Base-by-base conservation (phyloP, 1,140 invertebrate genomes). In the Drosophila repletoides region DNA sequence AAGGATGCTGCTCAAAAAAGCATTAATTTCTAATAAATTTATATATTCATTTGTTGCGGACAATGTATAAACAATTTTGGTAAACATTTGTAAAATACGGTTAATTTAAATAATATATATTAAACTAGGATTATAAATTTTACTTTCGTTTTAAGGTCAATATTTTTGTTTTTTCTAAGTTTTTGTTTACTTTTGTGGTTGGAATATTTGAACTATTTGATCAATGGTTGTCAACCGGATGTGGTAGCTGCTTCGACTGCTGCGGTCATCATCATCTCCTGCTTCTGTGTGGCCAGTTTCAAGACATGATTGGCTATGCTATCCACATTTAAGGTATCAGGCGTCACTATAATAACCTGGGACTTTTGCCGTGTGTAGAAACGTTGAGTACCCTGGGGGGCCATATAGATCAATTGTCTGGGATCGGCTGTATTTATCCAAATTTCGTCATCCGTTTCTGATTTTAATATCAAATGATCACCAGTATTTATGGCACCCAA, bases 391-490 rank as follows among this genome's bases (percentile, higher is more conserved):
- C 40, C 6, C 17, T 70, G 71, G 0, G 75, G 59, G 10, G 86
- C 72, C 28, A 89, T 26, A 43, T 75, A 76, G 3, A 66, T 84
- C 2, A 89, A 15, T 31, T 74, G 63, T 0, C 58, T 49, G 1
- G 86, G 88, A 84, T 89, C 81, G 0, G 58, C 14, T 5, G 60
- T 46, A 40, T 67, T 75, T n/a, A 90, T 74, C 88, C 84, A 88
- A 14, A 75, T 70, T 34, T 90, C 88, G 10, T 76, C 74, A 3
- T 74, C 60, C 5, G 33, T 45, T 4, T 29, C 21, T 0, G 68
- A 53, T 41, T 60, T 75, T 0, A 90, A 26, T 6, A 90, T 75
- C n/a, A 89, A 34, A 43, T 89, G 79, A 36, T 90, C 86, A 0
- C 87, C 80, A 1, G 79, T 88, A 53, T 88, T 89, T 2, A 88